Conservation (phyloP, 2,113 vertebrate genomes). For the Ariopsis seemanni region DNA sequence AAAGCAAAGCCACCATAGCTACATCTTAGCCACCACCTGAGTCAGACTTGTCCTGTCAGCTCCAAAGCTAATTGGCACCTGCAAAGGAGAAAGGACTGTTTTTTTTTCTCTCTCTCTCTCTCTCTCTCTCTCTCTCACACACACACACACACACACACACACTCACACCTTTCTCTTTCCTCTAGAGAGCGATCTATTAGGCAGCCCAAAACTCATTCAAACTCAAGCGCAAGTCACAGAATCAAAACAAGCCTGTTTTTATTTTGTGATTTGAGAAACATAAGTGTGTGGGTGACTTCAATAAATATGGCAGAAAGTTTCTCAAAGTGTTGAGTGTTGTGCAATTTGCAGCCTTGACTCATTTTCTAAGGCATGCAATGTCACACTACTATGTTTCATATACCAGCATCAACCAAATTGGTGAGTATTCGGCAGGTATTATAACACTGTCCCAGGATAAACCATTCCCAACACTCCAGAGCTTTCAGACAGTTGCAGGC, state of each 20-base stretch:
- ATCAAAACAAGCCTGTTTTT: constrained; percentile 34
- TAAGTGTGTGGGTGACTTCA: constrained; percentile 40
- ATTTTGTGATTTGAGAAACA: constrained; percentile 36
- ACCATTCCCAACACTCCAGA: neutral
- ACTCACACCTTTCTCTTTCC: constrained; percentile 32
- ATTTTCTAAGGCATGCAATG: neutral
- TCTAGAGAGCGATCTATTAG: constrained; percentile 34
- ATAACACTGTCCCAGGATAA: neutral
- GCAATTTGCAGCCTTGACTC: constrained; percentile 22
- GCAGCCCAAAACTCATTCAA: constrained; percentile 40
- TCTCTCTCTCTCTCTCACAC: neutral
- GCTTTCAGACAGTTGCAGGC: neutral
- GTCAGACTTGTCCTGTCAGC: constrained; percentile 62
- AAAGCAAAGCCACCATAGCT: constrained; percentile 46
- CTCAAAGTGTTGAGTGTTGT: constrained; percentile 22
- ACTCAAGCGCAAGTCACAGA: constrained; percentile 28
- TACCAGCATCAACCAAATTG: constrained; percentile 13
- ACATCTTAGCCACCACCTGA: constrained; percentile 54
- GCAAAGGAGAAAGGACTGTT: constrained; percentile 60
- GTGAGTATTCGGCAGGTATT: neutral
- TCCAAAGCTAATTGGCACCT: constrained; percentile 71
- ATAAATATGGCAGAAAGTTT: constrained; percentile 14
- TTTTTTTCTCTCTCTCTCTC: neutral
- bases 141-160: constrained; percentile 45
- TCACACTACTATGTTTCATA: constrained; percentile 6